Evolutionary conservation across 1,140 invertebrate genomes (phyloP).

Genomic region (Nephila pilipes): DNA sequence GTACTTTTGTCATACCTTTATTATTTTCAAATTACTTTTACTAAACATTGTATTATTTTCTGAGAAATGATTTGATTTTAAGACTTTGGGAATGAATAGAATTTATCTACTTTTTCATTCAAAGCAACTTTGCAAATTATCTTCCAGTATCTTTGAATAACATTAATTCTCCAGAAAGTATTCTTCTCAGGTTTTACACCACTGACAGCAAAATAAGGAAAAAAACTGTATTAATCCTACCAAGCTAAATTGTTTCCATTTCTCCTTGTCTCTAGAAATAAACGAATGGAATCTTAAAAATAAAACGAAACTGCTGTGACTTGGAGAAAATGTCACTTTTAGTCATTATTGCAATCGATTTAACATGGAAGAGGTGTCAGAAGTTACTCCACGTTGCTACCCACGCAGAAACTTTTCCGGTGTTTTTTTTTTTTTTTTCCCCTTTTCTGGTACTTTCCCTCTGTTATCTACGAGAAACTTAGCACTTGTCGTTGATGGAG

Average conservation of each 20-base stretch:
- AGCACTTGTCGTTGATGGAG: conserved; percentile 17
- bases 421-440: not conserved
- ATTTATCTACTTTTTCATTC: too few species aligned
- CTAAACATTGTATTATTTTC: too few species aligned
- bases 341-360: conserved; percentile 49
- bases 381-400: not conserved
- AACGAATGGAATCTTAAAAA: not conserved
- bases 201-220: not conserved
- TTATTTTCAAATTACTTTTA: too few species aligned
- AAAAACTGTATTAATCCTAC: not conserved
- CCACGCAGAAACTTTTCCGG: conserved; percentile 19
- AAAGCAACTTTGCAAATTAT: not conserved
- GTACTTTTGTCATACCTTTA: too few species aligned
- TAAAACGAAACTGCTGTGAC: not conserved
- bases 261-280: not conserved
- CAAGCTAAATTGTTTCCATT: not conserved
- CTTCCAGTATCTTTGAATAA: not conserved
- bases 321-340: conserved; percentile 32
- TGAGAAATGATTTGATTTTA: too few species aligned
- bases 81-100: too few species aligned
- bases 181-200: not conserved
- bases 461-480: conserved; percentile 31
- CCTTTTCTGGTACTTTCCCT: not conserved
- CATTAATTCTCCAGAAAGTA: not conserved
- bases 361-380: conserved; percentile 29